phyloP scores from a whole-genome alignment of 2,888 invertebrate genomes.

The Uropetala carovei region DNA sequence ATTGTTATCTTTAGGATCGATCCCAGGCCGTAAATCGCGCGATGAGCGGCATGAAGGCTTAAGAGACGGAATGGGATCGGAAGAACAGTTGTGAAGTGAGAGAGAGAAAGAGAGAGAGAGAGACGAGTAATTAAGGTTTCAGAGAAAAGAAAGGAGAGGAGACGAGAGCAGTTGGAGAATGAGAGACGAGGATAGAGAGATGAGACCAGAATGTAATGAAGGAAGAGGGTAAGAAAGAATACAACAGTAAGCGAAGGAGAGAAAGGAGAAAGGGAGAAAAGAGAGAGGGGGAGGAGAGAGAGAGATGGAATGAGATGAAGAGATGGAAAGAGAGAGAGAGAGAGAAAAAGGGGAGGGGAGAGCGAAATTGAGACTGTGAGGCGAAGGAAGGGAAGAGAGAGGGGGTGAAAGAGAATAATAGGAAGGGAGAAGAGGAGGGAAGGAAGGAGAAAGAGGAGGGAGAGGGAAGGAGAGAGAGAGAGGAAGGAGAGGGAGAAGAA shows the following conservation, averaged over 20 bases:
- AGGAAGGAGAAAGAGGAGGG: neutral
- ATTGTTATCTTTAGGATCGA: slow-evolving; percentile 53
- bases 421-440: neutral
- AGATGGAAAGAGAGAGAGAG: neutral
- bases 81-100: too few species aligned
- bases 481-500: neutral
- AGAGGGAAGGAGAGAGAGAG: neutral
- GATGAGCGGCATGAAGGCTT: neutral
- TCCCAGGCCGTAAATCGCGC: slow-evolving; percentile 10
- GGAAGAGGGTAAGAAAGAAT: too few species aligned
- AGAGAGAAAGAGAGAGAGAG: too few species aligned
- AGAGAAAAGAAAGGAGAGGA: too few species aligned
- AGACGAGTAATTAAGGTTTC: too few species aligned
- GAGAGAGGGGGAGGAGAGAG: neutral
- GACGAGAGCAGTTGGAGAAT: neutral
- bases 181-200: too few species aligned
- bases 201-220: too few species aligned
- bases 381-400: neutral
- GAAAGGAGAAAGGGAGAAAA: neutral
- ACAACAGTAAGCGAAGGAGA: neutral
- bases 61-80: too few species aligned
- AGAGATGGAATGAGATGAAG: neutral
- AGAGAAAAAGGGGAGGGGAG: neutral
- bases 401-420: neutral
- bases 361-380: too few species aligned